Percentiles rank a stretch among this genome's conserved stretches.
Conservation (phyloP, 2,797 vertebrate species). For the Euthynnus affinis region DNA sequence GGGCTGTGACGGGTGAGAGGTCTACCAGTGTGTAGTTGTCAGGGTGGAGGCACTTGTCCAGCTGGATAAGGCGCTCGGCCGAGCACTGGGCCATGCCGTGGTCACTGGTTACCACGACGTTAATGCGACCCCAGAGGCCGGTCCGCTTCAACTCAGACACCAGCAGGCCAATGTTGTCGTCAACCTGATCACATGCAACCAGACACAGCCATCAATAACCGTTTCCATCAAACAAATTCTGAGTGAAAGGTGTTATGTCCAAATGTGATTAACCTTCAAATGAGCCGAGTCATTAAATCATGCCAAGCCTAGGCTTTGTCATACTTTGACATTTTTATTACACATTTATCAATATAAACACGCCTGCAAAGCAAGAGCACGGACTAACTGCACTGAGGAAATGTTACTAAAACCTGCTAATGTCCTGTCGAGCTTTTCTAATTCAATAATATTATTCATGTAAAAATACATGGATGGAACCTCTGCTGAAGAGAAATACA, state of each 20-base stretch:
- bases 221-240: not conserved
- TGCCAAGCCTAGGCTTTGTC: too few relatives aligned
- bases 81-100: slow-evolving; percentile 97
- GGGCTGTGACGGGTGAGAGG: slow-evolving; percentile 87
- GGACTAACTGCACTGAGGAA: not conserved
- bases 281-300: not conserved
- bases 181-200: slow-evolving; percentile 78
- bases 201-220: not conserved
- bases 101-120: slow-evolving; percentile 94
- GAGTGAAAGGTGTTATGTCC: not conserved
- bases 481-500: too few relatives aligned
- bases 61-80: slow-evolving; percentile 85
- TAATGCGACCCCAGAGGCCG: slow-evolving; percentile 91
- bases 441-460: not conserved
- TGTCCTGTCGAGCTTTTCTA: too few relatives aligned
- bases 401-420: not conserved
- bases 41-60: slow-evolving; percentile 87
- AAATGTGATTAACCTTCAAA: not conserved
- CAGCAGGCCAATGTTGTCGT: slow-evolving; percentile 89
- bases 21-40: slow-evolving; percentile 89
- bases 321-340: not conserved
- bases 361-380: not conserved
- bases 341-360: not conserved
- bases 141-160: slow-evolving; percentile 83
- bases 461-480: not conserved